phyloP scores from a whole-genome alignment of 2,888 invertebrate genomes.

The Trichacis sp. region DNA sequence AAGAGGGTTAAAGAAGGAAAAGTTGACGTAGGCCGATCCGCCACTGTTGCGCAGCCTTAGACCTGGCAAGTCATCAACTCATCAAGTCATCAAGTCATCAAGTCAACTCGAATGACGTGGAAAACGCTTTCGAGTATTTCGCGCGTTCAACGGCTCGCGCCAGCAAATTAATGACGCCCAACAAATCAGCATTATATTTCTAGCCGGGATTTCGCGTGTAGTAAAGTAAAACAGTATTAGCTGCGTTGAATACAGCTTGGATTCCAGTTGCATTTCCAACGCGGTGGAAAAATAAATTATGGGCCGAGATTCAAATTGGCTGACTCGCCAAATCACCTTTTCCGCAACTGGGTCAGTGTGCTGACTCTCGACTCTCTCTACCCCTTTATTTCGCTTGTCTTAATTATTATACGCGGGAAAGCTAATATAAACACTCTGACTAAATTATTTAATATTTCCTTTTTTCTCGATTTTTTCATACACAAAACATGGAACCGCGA shows the following conservation, averaged over 20 bases:
- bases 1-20: constrained; percentile 33
- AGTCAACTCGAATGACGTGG: constrained; percentile 23
- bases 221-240: not conserved
- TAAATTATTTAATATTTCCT: no score
- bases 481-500: no score
- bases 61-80: no score
- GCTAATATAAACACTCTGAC: no score
- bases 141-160: not conserved
- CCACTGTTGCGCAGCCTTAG: constrained; percentile 22
- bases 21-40: no score
- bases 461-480: no score
- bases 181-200: constrained; percentile 5
- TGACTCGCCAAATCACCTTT: constrained; percentile 41
- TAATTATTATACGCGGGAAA: no score
- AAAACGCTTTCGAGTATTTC: constrained; percentile 26
- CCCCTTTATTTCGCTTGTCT: no score
- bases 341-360: constrained; percentile 40
- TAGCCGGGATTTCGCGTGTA: not conserved
- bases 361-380: no score
- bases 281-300: constrained; percentile 37
- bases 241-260: no score
- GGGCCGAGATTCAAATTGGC: constrained; percentile 39
- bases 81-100: constrained; percentile 36
- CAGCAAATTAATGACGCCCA: not conserved
- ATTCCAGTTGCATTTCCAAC: no score